These are phyloP conservation scores for Drosophila koepferae DNA, from an alignment of 2,888 invertebrate genomes.

Conservation along the genomic window DNA sequence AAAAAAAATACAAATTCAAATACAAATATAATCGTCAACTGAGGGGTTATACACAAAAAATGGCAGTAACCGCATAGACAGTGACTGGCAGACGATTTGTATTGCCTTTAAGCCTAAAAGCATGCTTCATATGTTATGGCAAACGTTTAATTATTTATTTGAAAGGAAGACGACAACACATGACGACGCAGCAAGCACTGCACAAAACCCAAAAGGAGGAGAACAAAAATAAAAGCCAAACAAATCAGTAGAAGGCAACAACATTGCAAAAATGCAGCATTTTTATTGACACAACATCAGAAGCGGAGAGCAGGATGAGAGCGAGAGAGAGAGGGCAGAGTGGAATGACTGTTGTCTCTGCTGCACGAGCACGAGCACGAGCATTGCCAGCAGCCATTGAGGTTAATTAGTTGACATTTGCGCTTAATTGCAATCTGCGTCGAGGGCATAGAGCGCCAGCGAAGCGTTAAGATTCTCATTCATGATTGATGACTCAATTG, in stretches of 20 bases:
- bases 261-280: conserved; percentile 42
- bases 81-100: conserved; percentile 48
- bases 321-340: background rate
- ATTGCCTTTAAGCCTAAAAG: conserved; percentile 76
- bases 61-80: conserved; percentile 43
- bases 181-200: conserved; percentile 22
- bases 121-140: conserved; percentile 81
- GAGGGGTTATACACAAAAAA: conserved; percentile 26
- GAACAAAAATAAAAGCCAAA: conserved; percentile 12
- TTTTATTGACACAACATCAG: conserved; percentile 43
- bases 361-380: conserved; percentile 1
- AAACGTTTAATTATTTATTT: conserved; percentile 84
- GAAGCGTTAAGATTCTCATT: conserved; percentile 65
- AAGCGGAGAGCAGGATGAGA: background rate
- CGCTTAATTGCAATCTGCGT: conserved; percentile 79
- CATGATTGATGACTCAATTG: conserved; percentile 71
- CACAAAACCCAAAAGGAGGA: conserved; percentile 5
- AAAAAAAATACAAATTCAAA: background rate
- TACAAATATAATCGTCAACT: conserved; percentile 4
- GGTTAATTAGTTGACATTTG: conserved; percentile 84
- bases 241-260: conserved; percentile 32
- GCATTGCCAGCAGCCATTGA: conserved; percentile 47
- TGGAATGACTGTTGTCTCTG: background rate
- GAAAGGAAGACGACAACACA: conserved; percentile 65
- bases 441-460: conserved; percentile 46